A percentile compares a stretch with the other conserved stretches of the same genome.
phyloP scores from a whole-genome alignment of 2,113 vertebrate species.

The Erythrocercus mccallii region DNA sequence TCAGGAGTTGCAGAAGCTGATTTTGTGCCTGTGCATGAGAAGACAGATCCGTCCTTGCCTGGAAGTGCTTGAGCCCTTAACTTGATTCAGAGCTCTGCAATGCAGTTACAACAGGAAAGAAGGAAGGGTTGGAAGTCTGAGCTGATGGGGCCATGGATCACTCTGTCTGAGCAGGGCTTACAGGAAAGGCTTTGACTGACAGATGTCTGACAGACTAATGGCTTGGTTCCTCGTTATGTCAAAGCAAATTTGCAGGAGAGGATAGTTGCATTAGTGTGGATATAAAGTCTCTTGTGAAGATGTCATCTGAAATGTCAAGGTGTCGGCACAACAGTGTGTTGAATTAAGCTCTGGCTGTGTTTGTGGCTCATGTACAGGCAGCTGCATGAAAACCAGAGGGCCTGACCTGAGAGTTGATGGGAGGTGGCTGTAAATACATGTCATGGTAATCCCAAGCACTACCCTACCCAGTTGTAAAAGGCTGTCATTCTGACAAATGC shows the following conservation, averaged over 20 bases:
- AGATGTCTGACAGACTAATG: background rate
- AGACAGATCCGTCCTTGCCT: background rate
- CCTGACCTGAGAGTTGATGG: background rate
- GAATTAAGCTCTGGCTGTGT: background rate
- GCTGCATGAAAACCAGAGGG: background rate
- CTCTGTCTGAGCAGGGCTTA: background rate
- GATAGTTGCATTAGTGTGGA: background rate
- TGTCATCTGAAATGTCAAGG: background rate
- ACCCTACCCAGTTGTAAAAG: background rate
- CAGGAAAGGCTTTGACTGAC: background rate
- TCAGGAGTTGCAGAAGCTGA: background rate
- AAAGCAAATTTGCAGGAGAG: background rate
- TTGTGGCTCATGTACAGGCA: background rate
- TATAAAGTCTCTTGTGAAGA: background rate
- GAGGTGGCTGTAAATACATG: background rate
- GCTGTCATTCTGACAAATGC: background rate
- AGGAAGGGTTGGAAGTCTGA: background rate
- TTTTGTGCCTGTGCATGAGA: accelerated
- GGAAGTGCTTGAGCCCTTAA: background rate
- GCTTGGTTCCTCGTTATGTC: background rate
- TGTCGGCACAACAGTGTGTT: background rate
- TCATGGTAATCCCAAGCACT: background rate
- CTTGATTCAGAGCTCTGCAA: background rate
- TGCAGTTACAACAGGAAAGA: background rate
- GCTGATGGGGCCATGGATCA: background rate